Evolutionary conservation across 1,140 invertebrate species (phyloP).

Genomic region (Hyposmocoma kahamanoa): DNA sequence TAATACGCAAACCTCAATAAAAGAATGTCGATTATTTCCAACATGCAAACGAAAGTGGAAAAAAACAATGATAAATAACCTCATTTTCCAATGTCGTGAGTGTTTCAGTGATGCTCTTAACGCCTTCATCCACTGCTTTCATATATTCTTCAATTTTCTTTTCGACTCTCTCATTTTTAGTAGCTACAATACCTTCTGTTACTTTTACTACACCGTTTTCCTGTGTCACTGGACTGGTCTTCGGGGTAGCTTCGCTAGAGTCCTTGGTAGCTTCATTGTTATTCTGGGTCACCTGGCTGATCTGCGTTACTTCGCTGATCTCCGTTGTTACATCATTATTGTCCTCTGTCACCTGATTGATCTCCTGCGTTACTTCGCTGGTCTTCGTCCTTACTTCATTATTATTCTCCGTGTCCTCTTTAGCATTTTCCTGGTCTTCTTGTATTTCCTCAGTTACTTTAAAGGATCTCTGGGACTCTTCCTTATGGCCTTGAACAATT

Average conservation of each 20-base stretch:
- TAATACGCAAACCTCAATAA: too few relatives aligned
- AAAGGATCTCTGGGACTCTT: too few relatives aligned
- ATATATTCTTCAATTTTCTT: slow-evolving; percentile 10
- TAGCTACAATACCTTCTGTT: slow-evolving; percentile 9
- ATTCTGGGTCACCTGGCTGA: not conserved
- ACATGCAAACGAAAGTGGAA: too few relatives aligned
- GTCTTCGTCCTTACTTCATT: slow-evolving; percentile 9
- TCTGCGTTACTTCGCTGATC: not conserved
- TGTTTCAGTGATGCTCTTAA: slow-evolving; percentile 36
- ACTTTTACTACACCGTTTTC: not conserved
- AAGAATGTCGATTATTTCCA: too few relatives aligned
- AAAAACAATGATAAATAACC: too few relatives aligned
- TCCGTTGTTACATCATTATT: not conserved
- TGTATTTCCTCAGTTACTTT: slow-evolving; percentile 5
- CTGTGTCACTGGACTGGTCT: too few relatives aligned
- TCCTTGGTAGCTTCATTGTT: not conserved
- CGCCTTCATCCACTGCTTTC: slow-evolving; percentile 21
- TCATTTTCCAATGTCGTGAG: slow-evolving; percentile 36
- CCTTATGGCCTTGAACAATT: too few relatives aligned
- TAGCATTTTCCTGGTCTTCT: slow-evolving; percentile 7
- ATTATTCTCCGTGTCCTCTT: too few relatives aligned
- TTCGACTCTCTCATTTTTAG: too few relatives aligned
- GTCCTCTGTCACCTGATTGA: not conserved
- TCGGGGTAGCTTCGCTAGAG: not conserved
- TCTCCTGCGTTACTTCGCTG: not conserved